phyloP scores from a whole-genome alignment of 2,113 vertebrate species.

The Brachyhypopomus occidentalis region DNA sequence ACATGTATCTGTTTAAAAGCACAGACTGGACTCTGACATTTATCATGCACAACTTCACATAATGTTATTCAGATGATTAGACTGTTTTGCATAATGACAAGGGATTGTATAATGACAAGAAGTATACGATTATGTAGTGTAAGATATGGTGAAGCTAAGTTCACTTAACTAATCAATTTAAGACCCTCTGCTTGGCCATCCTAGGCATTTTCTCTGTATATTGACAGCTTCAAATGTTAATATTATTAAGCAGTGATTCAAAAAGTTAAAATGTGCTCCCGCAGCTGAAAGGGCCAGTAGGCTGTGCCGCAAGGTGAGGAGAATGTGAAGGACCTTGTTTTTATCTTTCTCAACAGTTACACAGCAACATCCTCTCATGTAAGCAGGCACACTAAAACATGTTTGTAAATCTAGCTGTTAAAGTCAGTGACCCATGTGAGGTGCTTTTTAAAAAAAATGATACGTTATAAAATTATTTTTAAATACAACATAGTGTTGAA shows the following conservation, averaged over 20 bases:
- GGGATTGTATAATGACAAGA: too few relatives aligned
- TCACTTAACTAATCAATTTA: not conserved
- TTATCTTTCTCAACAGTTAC: slow-evolving; percentile 32
- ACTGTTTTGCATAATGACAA: not conserved
- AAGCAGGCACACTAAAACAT: slow-evolving; percentile 1
- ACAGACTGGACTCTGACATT: slow-evolving; percentile 17
- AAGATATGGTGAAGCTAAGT: too few relatives aligned
- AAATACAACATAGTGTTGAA: slow-evolving; percentile 4
- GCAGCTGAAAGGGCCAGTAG: slow-evolving; percentile 5
- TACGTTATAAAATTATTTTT: not conserved
- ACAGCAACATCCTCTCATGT: not conserved
- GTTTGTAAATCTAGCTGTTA: slow-evolving; percentile 21
- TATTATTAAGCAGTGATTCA: not conserved
- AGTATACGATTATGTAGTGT: too few relatives aligned
- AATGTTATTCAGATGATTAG: not conserved
- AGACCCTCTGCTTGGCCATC: slow-evolving; percentile 10
- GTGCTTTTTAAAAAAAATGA: not conserved
- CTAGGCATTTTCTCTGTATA: not conserved
- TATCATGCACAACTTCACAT: not conserved
- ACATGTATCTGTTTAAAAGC: slow-evolving; percentile 50
- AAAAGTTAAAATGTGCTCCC: not conserved
- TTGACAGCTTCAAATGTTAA: not conserved
- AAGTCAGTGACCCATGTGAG: slow-evolving; percentile 36
- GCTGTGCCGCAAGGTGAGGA: not conserved
- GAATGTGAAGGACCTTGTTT: not conserved